These are phyloP conservation scores for Acanthosepion lycidas DNA, from an alignment of 2,888 invertebrate species.

Conservation along the genomic window DNA sequence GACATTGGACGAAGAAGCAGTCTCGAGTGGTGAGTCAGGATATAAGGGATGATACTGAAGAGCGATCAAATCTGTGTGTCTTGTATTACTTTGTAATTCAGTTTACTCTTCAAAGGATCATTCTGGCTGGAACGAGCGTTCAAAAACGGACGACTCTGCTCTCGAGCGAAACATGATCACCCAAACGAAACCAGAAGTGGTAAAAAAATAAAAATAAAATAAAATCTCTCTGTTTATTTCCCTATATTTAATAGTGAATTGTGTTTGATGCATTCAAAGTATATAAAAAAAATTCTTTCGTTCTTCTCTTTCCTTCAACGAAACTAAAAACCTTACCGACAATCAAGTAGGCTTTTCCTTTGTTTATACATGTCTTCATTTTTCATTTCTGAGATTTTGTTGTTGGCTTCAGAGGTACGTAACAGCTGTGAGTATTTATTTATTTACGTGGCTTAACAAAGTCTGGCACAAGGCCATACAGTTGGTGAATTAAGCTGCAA, in stretches of 20 bases:
- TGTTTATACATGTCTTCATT: not conserved
- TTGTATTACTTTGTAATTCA: not conserved
- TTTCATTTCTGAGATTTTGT: not conserved
- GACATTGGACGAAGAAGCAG: not conserved
- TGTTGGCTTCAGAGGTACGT: not conserved
- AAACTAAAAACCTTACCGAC: not conserved
- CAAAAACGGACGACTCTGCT: not conserved
- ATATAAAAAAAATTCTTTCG: not conserved
- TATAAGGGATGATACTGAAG: not conserved
- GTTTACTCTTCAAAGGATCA: not conserved
- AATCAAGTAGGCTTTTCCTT: not conserved
- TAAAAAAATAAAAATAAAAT: not conserved
- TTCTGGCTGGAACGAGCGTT: not conserved
- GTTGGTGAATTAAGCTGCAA: not conserved
- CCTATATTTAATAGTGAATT: conserved; percentile 4
- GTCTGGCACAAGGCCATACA: not conserved
- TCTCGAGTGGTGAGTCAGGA: not conserved
- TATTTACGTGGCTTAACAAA: not conserved
- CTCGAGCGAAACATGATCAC: not conserved
- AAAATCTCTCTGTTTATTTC: not conserved
- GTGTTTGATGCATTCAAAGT: not conserved
- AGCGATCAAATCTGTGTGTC: not conserved
- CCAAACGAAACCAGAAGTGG: not conserved
- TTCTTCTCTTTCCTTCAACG: not conserved
- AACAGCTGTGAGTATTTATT: not conserved